Base-by-base conservation (phyloP, 2,797 vertebrate genomes). In the Aplochiton taeniatus region DNA sequence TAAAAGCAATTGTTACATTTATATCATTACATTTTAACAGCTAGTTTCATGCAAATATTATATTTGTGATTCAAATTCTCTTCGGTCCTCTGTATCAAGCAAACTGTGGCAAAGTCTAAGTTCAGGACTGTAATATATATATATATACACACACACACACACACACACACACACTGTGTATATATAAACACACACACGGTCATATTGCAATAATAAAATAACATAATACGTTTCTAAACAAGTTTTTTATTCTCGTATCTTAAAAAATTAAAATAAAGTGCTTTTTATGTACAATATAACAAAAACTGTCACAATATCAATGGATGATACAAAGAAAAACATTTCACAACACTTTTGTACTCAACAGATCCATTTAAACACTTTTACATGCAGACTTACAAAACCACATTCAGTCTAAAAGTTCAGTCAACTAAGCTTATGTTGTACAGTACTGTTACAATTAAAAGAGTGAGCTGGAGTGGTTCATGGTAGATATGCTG, bases 241-340 rank as follows among this genome's bases (percentile, higher is more conserved):
- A 77, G 85, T 81, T 86, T 86, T 90, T 91, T 86, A 87, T 89
- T 91, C 71, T 81, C 88, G 89, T 89, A 87, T 90, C 81, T 87
- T 81, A 90, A 87, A 91, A 90, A 91, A 87, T 89, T 86, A 90
- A 92, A 91, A 91, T 91, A 91, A 92, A 92, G 91, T 92, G 90
- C 90, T 86, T 91, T 90, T 89, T 91, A 91, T 91, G 82, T 91
- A 91, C 90, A 91, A 77, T 90, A 90, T 89, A 91, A 87, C 89
- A 89, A 91, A 90, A 92, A 90, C 88, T 89, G 85, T 90, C 87
- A 91, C 89, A 87, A 90, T 86, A 81, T 88, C 84, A 89, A 88
- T 71, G 54, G 71, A 71, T 87, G 82, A 90, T 89, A 92, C 87
- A 91, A 92, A 90, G 89, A 63, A 89, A 91, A 87, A 90, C 89